Evolutionary conservation across 2,797 vertebrate genomes (phyloP).

Genomic region (Artibeus jamaicensis): DNA sequence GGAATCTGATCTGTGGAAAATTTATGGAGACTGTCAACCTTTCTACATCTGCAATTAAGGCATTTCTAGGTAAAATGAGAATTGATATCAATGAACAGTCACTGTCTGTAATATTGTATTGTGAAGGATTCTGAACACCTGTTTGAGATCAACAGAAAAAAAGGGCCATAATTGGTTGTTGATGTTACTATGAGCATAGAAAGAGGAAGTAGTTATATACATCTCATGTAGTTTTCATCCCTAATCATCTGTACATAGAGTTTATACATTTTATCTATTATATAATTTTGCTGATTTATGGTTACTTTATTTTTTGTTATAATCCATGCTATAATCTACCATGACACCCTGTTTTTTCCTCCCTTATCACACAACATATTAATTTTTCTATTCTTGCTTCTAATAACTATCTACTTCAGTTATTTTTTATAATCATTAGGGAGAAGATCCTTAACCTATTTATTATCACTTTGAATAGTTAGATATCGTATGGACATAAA

Average conservation of each 20-base stretch:
- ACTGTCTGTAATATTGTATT: background rate
- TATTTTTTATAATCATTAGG: constrained; percentile 27
- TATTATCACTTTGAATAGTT: constrained; percentile 42
- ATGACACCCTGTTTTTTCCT: background rate
- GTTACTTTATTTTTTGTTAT: background rate
- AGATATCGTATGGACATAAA: constrained; percentile 3
- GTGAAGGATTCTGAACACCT: background rate
- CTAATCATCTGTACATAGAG: background rate
- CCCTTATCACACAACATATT: constrained; percentile 14
- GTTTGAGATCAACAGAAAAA: background rate
- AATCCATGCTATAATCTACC: background rate
- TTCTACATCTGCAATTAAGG: background rate
- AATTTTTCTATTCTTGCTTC: constrained; percentile 34
- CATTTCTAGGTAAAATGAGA: background rate
- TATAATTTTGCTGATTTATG: constrained; percentile 13
- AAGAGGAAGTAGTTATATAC: background rate
- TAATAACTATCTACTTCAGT: constrained; percentile 17
- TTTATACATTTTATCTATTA: background rate
- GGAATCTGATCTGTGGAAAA: background rate
- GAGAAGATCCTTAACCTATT: background rate
- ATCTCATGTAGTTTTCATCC: background rate
- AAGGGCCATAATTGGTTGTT: background rate
- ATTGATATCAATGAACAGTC: background rate
- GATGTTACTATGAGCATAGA: background rate
- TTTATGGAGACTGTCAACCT: background rate